Evolutionary conservation across 1,140 invertebrate species (phyloP).

Genomic region (Drosophila nebulosa): DNA sequence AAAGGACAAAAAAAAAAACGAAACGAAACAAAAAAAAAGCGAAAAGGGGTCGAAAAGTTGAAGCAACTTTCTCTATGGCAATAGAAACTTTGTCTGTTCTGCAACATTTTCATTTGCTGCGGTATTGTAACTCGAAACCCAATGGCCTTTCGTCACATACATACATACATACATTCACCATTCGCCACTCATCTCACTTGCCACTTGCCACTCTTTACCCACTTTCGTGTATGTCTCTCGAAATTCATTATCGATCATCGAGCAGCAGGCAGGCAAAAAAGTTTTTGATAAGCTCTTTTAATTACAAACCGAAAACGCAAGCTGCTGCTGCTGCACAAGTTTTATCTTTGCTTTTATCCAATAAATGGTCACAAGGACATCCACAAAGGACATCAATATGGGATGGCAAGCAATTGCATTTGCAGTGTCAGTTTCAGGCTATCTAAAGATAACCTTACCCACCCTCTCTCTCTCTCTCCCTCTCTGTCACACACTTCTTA

Average conservation of each 20-base stretch:
- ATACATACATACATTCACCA: neutral
- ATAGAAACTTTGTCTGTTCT: constrained; percentile 2
- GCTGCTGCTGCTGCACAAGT: constrained; percentile 47
- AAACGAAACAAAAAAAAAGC: neutral
- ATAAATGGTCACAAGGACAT: neutral
- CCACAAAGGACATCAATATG: neutral
- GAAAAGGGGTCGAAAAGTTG: constrained; percentile 33
- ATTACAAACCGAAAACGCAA: constrained; percentile 67
- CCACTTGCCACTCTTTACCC: neutral
- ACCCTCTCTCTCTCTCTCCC: too few relatives aligned
- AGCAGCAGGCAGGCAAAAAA: constrained; percentile 34
- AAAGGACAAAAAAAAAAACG: neutral
- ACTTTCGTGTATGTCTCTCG: constrained; percentile 15
- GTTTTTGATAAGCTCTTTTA: constrained; percentile 59
- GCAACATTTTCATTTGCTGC: constrained; percentile 46
- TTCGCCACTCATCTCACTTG: neutral
- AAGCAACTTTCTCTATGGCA: constrained; percentile 38
- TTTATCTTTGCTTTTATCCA: constrained; percentile 32
- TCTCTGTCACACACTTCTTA: too few relatives aligned
- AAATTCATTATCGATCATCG: constrained; percentile 61
- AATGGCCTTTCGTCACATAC: neutral
- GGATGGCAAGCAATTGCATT: neutral
- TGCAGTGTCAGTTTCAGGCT: neutral
- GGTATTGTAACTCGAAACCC: constrained; percentile 37
- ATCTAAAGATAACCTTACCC: neutral